Base-by-base conservation (phyloP, 2,797 vertebrate species). In the Gymnoscopelus microlampas region DNA sequence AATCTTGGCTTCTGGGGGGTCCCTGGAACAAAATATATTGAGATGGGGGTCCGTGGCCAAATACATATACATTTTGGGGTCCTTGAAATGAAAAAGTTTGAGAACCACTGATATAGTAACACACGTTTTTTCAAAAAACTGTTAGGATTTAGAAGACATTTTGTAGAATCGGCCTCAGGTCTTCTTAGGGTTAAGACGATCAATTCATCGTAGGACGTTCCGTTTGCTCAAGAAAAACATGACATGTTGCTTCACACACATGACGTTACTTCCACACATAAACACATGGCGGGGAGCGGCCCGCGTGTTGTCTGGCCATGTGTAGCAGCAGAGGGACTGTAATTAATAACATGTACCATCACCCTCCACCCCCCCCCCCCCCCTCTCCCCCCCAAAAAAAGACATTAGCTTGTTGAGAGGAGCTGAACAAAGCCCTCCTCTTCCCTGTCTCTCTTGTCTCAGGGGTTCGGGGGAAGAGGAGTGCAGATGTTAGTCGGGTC, bases 401-500 rank as follows among this genome's bases (percentile, higher is more conserved):
- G 70, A 71, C 72, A 83, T 83, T 86, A 82, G 79, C 68, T 77
- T 62, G 35, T 56, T 68, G 79, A 82, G 74, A 82, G 71, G 77
- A 83, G 73, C 60, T 1, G 83, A 80, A 77, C 70, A 85, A 84
- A 88, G 73, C 61, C 54, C 74, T 75, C 73, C 73, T 72, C 77
- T 54, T 54, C 44, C 70, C 76, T 76, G 15, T 73, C 74, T 63
- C 79, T 70, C 82, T 82, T 80, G 83, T 57, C 82, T 83, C 73
- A 39, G 63, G 13, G 47, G n/a, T 48, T 39, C 19, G 19, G 50
- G 50, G 79, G 79, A 19, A 85, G 79, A 81, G 81, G 77, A 80
- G 86, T 88, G 85, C 91, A 91, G 89, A 93, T 92, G 91, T 91
- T 85, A 89, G 80, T 57, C 76, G 88, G 87, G 88, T 92, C 89